Conservation (phyloP, 1,140 invertebrate species). For the Aphis craccivora region DNA sequence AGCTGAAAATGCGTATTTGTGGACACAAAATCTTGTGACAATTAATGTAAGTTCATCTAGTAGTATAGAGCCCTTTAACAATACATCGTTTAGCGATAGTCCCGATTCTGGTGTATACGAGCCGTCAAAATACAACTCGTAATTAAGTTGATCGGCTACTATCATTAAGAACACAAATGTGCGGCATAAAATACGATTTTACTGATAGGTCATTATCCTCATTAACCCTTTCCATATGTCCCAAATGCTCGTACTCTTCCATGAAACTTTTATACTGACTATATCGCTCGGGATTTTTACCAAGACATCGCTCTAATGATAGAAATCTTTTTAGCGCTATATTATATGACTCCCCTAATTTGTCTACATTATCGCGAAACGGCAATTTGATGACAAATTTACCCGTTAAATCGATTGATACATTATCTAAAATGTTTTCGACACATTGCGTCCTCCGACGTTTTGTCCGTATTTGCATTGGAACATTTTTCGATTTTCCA, state of each 20-base stretch:
- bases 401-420: conserved; percentile 10
- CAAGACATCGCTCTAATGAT: conserved; percentile 38
- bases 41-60: conserved; percentile 59
- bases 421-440: conserved; percentile 30
- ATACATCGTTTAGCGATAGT: conserved; percentile 60
- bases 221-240: conserved; percentile 41
- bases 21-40: conserved; percentile 58
- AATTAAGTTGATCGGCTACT: conserved; percentile 58
- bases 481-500: conserved; percentile 40
- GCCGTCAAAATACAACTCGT: conserved; percentile 60
- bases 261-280: conserved; percentile 50
- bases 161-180: conserved; percentile 58
- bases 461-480: neutral
- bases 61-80: conserved; percentile 57
- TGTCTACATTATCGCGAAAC: conserved; percentile 18
- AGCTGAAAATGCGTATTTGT: conserved; percentile 59
- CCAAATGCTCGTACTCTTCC: conserved; percentile 52
- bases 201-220: neutral
- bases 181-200: conserved; percentile 54
- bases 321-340: conserved; percentile 24
- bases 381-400: conserved; percentile 57
- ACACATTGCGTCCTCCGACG: conserved; percentile 45
- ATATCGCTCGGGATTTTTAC: neutral
- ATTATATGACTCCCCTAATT: conserved; percentile 51
- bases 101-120: conserved; percentile 53